Evolutionary conservation across 2,113 vertebrate genomes (phyloP), one percentile per base, ranked within the genome.

Genomic region (Sinosuthora webbiana): DNA sequence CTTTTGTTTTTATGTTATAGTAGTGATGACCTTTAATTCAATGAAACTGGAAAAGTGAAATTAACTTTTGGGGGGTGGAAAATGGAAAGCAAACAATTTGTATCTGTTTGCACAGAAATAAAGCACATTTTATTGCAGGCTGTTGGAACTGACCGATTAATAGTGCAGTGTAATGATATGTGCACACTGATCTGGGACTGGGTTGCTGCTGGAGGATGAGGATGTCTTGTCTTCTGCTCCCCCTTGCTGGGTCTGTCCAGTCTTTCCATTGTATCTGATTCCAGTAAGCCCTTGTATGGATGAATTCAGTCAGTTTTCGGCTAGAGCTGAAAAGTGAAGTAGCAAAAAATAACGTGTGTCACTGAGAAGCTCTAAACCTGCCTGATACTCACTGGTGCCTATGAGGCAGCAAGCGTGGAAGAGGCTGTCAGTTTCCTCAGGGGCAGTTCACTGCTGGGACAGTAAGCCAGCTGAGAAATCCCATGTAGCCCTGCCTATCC

Each of bases 121-220:
- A 68, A 82, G 35, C 12, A 4, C 0, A 0, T 39, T 89, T 93
- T 56, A 30, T 87, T 87, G 27, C 52, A 45, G 39, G 10, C 13
- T n/a, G 6, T 55, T 65, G 47, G 53, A 81, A 55, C 33, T 41
- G 59, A 22, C 35, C 15, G 28, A 5, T 35, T 67, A 71, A 21
- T 6, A 52, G 31, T 35, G 33, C 2, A 3, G 24, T 44, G 90
- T 78, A 56, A 6, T 41, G 13, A 11, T 53, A 10, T 0, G 1
- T 41, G 52, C 20, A 21, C 24, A 2, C 22, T 60, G 33, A 33
- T 47, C 30, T 78, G 35, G 62, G 80, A 19, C 27, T 1, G 0
- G 59, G 21, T 13, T 45, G 50, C 41, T 84, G 47, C 35, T 85
- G 35, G 5, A 52, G 75, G 24, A 23, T 21, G 28, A 88, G 30